phyloP scores from a whole-genome alignment of 2,113 vertebrate species.

The Percopsis transmontana region DNA sequence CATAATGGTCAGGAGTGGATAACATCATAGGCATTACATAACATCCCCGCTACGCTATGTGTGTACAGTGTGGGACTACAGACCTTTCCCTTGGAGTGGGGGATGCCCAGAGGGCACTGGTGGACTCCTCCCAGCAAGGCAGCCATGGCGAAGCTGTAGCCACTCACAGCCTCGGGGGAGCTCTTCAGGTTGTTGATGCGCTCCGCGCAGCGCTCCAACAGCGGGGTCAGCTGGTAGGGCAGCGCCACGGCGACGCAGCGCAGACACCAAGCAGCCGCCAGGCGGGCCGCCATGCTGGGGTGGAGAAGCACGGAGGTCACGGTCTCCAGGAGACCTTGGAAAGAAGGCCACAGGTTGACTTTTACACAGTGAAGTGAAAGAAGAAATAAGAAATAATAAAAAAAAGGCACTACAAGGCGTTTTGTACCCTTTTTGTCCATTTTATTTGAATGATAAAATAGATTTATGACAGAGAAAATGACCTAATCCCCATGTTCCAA shows the following conservation, averaged over 20 bases:
- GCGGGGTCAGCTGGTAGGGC: slow-evolving; percentile 92
- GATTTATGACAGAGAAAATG: too few species aligned
- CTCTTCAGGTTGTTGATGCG: slow-evolving; percentile 96
- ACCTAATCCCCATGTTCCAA: too few species aligned
- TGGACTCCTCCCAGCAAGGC: slow-evolving; percentile 94
- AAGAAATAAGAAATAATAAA: not conserved
- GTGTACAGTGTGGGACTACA: slow-evolving; percentile 24
- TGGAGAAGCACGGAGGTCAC: slow-evolving; percentile 96
- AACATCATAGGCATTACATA: too few species aligned
- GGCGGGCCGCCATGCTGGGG: slow-evolving; percentile 96
- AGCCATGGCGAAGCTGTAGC: slow-evolving; percentile 98
- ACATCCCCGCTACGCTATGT: too few species aligned
- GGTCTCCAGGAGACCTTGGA: slow-evolving; percentile 89
- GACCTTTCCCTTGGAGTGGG: slow-evolving; percentile 98
- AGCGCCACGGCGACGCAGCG: slow-evolving; percentile 94
- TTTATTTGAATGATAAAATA: too few species aligned
- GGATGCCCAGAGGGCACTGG: slow-evolving; percentile 95
- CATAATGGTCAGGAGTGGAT: too few species aligned
- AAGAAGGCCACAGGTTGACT: not conserved
- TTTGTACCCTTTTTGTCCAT: too few species aligned
- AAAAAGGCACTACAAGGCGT: too few species aligned
- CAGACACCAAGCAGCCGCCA: slow-evolving; percentile 95
- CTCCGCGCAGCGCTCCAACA: slow-evolving; percentile 94
- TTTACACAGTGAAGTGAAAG: not conserved
- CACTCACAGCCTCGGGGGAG: slow-evolving; percentile 96